phyloP scores from a whole-genome alignment of 2,113 vertebrate species.

The Oostethus manadensis region DNA sequence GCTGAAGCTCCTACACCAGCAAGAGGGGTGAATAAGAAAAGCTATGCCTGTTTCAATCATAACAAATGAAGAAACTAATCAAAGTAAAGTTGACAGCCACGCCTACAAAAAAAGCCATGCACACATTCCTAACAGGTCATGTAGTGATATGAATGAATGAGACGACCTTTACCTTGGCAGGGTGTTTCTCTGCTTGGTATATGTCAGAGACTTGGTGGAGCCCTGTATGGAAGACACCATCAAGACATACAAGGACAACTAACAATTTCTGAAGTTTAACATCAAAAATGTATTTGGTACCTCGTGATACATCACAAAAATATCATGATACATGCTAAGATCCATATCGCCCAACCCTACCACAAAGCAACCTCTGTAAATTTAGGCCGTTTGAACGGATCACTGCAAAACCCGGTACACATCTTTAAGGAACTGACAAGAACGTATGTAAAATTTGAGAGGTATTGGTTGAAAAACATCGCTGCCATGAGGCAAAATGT shows the following conservation, averaged over 20 bases:
- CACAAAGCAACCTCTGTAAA: too few relatives aligned
- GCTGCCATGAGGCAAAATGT: not conserved
- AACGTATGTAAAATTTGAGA: too few relatives aligned
- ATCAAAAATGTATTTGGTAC: too few relatives aligned
- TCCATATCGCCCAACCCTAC: too few relatives aligned
- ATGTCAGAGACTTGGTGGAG: slow-evolving; percentile 66
- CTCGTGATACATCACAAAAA: too few relatives aligned
- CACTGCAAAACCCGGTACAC: too few relatives aligned
- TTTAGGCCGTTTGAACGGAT: too few relatives aligned
- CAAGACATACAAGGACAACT: not conserved
- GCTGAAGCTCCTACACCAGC: slow-evolving; percentile 78
- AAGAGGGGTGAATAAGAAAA: not conserved
- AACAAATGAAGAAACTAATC: not conserved
- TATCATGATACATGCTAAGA: too few relatives aligned
- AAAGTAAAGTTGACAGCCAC: not conserved
- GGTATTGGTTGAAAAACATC: not conserved
- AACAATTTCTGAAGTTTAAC: too few relatives aligned
- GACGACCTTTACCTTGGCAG: slow-evolving; percentile 54
- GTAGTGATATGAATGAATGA: not conserved
- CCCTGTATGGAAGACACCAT: slow-evolving; percentile 36
- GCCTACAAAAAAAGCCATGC: not conserved
- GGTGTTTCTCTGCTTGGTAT: slow-evolving; percentile 66
- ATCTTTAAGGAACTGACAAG: too few relatives aligned
- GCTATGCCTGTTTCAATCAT: not conserved
- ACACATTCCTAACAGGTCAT: not conserved